Evolutionary conservation across 2,113 vertebrate species (phyloP), one percentile per base, ranked within the genome.

Genomic region (Colaptes auratus): DNA sequence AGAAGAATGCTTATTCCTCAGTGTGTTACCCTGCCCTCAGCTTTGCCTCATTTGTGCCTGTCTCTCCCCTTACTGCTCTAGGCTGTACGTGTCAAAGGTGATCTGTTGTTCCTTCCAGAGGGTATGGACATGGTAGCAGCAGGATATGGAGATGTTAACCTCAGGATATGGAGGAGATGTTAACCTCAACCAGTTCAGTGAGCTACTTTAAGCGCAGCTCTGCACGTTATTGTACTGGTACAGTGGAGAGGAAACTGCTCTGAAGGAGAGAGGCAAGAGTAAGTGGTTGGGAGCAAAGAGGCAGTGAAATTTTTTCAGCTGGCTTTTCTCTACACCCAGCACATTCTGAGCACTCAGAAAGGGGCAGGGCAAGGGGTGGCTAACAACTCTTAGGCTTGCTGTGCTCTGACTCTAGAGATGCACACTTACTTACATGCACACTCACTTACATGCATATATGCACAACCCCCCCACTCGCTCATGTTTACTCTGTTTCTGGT

Each of bases 231-330:
- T 85, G 66, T 16, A 48, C 25, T 73, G 61, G 30, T 50, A 75
- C 61, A 70, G 16, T 3, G 31, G 17, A 70, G 7, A 39, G 69
- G 52, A 82, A 92, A 72, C 31, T 35, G 33, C 15, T 58, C 25
- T 50, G 53, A 86, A 69, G 9, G 50, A 81, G 9, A 74, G 35
- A 78, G 15, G 31, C 48, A 82, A 71, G 78, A 78, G 25, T 63
- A 72, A 94, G 63, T 63, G 31, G 44, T 30, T 61, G 15, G 53
- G 35, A 74, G 55, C 74, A 92, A 92, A 80, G 19, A 78, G 81
- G 44, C 61, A 93, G 44, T 36, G 66, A 31, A 90, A 81, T 65
- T 69, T 58, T 82, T 85, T 90, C 31, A 82, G 73, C 3, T 65
- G 78, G 28, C 27, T 75, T 91, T 93, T 39, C 33, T 58, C 50